These are phyloP conservation scores for Apocheima hispidaria DNA, from an alignment of 2,888 invertebrate species.

Conservation along the genomic window DNA sequence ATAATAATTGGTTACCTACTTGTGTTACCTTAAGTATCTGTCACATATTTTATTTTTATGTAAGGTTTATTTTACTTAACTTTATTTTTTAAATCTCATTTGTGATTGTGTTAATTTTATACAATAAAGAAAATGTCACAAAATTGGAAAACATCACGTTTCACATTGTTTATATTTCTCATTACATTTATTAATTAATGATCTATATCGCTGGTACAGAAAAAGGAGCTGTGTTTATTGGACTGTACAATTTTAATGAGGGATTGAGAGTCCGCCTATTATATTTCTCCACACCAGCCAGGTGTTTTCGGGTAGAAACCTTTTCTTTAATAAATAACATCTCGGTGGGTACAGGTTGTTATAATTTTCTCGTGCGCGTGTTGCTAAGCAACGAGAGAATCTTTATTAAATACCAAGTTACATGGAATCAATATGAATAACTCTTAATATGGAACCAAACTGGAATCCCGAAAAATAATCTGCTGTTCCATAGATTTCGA, in stretches of 20 bases:
- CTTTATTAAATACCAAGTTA: too few relatives aligned
- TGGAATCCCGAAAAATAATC: too few relatives aligned
- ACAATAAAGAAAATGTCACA: constrained; percentile 1
- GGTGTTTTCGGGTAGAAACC: constrained; percentile 28
- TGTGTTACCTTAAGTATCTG: too few relatives aligned
- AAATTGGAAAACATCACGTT: constrained; percentile 19
- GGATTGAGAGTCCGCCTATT: constrained; percentile 30
- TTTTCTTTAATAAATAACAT: constrained; percentile 22
- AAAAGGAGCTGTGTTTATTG: constrained; percentile 39
- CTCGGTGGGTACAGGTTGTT: not conserved
- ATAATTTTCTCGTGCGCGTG: not conserved
- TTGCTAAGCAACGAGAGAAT: not conserved
- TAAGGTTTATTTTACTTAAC: too few relatives aligned
- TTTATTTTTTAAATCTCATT: too few relatives aligned
- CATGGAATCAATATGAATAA: too few relatives aligned
- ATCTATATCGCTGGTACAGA: constrained; percentile 4
- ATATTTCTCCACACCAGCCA: constrained; percentile 29
- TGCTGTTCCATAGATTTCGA: too few relatives aligned
- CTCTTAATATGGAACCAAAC: too few relatives aligned
- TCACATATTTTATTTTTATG: too few relatives aligned
- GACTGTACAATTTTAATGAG: constrained; percentile 45
- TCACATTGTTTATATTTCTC: constrained; percentile 22
- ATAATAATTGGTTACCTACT: too few relatives aligned
- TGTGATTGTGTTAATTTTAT: too few relatives aligned
- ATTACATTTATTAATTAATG: constrained; percentile 26